Evolutionary conservation across 1,140 invertebrate genomes (phyloP).

Genomic region (Drosophila saltans): DNA sequence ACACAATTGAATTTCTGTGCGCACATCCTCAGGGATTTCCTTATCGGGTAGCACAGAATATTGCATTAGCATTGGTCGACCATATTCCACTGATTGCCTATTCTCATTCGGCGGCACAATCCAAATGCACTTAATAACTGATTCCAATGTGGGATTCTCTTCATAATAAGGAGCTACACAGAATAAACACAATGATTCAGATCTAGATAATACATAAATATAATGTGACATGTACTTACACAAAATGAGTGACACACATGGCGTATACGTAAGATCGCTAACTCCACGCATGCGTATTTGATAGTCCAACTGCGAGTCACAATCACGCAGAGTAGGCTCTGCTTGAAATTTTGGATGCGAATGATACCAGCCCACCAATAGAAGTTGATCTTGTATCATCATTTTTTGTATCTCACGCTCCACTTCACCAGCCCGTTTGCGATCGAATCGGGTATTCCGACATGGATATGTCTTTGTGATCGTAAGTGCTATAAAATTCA

Average conservation of each 20-base stretch:
- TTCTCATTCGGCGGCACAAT: constrained; percentile 96
- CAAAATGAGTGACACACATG: constrained; percentile 96
- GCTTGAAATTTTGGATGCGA: constrained; percentile 95
- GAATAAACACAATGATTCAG: not conserved
- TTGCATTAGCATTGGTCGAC: constrained; percentile 94
- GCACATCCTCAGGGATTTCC: constrained; percentile 91
- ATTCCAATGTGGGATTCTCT: constrained; percentile 90
- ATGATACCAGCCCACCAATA: constrained; percentile 97
- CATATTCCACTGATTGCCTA: constrained; percentile 92
- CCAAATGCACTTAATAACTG: constrained; percentile 95
- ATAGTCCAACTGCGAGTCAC: constrained; percentile 96
- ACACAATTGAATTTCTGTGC: constrained; percentile 93
- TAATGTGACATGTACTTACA: constrained; percentile 85
- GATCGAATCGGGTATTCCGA: constrained; percentile 91
- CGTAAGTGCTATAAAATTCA: constrained; percentile 88
- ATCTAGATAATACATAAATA: too few relatives aligned
- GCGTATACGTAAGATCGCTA: constrained; percentile 94
- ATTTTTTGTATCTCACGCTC: constrained; percentile 92
- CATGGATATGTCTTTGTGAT: constrained; percentile 96
- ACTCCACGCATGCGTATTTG: constrained; percentile 96
- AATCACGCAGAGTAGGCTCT: constrained; percentile 94
- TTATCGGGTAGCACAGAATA: constrained; percentile 93
- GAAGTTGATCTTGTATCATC: constrained; percentile 91
- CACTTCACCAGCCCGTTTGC: constrained; percentile 88
- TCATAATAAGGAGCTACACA: constrained; percentile 93